Evolutionary conservation across 2,113 vertebrate species (phyloP).

Genomic region (Aphyosemion australe): DNA sequence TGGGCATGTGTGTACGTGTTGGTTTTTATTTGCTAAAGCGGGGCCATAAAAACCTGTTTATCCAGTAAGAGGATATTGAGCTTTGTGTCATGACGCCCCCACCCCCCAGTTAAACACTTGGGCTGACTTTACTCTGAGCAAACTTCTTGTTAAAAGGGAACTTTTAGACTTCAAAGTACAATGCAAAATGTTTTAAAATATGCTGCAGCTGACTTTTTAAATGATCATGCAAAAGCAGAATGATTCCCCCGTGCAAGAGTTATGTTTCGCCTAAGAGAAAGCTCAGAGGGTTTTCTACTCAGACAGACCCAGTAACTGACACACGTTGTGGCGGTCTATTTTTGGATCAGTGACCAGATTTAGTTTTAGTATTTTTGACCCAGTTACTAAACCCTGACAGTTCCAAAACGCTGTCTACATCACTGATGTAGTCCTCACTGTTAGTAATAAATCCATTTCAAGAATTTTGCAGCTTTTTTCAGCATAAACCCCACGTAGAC

Average conservation of each 20-base stretch:
- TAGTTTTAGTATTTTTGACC: background rate
- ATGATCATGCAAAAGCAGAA: conserved; percentile 23
- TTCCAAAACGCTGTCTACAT: conserved; percentile 29
- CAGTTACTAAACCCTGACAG: conserved; percentile 31
- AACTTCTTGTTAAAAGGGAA: conserved; percentile 13
- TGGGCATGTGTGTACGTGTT: conserved; percentile 24
- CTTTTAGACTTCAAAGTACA: background rate
- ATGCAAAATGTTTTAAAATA: too few relatives aligned
- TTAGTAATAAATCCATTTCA: too few relatives aligned
- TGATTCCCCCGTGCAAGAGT: conserved; percentile 11
- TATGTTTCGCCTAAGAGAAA: conserved; percentile 22
- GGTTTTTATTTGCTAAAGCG: conserved; percentile 39
- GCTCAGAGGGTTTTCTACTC: conserved; percentile 23
- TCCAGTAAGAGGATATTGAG: conserved; percentile 68
- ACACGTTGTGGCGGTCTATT: conserved; percentile 4
- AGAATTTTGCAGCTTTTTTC: too few relatives aligned
- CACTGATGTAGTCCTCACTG: too few relatives aligned
- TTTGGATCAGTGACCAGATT: conserved; percentile 26
- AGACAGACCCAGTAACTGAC: conserved; percentile 25
- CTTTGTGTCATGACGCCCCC: conserved; percentile 48
- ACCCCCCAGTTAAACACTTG: background rate
- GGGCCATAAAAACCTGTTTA: conserved; percentile 69
- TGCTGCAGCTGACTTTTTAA: background rate
- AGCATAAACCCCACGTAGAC: too few relatives aligned
- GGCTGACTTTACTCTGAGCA: too few relatives aligned